Conservation (phyloP, 1,140 invertebrate species). For the Drosophila kanapiae region DNA sequence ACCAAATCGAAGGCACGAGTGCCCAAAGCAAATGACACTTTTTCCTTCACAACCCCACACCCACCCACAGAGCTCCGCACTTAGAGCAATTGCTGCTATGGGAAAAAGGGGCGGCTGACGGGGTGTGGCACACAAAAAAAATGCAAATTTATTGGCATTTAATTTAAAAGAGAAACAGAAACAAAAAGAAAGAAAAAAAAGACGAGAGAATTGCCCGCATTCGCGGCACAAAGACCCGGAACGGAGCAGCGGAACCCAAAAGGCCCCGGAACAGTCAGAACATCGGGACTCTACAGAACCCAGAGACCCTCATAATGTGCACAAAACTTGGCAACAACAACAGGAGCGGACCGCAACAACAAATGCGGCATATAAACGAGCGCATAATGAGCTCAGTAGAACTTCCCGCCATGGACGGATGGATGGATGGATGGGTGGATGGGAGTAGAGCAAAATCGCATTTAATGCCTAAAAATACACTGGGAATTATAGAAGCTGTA, state of each 20-base stretch:
- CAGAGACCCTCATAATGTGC: slow-evolving; percentile 71
- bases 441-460: slow-evolving; percentile 53
- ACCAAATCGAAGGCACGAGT: slow-evolving; percentile 67
- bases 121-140: slow-evolving; percentile 36
- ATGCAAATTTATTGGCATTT: slow-evolving; percentile 83
- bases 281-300: slow-evolving; percentile 15
- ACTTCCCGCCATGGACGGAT: slow-evolving; percentile 52
- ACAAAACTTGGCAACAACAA: slow-evolving; percentile 59
- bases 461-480: slow-evolving; percentile 75
- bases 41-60: slow-evolving; percentile 4
- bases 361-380: slow-evolving; percentile 83
- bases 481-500: neutral
- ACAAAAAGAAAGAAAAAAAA: slow-evolving; percentile 32
- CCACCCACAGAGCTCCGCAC: slow-evolving; percentile 18
- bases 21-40: slow-evolving; percentile 69
- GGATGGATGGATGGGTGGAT: slow-evolving; percentile 22
- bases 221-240: slow-evolving; percentile 53
- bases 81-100: slow-evolving; percentile 43
- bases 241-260: slow-evolving; percentile 39
- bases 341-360: slow-evolving; percentile 59
- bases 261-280: slow-evolving; percentile 4
- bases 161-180: slow-evolving; percentile 72
- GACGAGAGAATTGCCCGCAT: slow-evolving; percentile 57
- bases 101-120: neutral
- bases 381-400: slow-evolving; percentile 78